Evolutionary conservation across 2,113 vertebrate species (phyloP).

Genomic region (Puffinus mauretanicus): DNA sequence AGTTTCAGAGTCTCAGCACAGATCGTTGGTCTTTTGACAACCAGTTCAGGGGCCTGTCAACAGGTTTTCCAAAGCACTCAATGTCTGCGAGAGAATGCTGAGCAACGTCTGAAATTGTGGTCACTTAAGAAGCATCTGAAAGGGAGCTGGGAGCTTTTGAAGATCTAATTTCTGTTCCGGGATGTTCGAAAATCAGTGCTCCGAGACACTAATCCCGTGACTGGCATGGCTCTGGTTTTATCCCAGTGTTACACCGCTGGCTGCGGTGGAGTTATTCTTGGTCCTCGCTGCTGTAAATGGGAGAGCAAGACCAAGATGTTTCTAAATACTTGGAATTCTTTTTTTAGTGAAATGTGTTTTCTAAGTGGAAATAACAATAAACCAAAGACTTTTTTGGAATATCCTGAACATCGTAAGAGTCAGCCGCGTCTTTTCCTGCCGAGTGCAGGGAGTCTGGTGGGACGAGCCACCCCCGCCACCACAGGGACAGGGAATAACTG

Average conservation of each 20-base stretch:
- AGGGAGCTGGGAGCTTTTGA: background rate
- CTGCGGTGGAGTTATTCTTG: background rate
- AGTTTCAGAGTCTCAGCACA: background rate
- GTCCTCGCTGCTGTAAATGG: background rate
- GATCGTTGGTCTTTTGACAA: background rate
- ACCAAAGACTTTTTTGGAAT: background rate
- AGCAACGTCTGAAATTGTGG: rapidly evolving
- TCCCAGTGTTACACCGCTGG: background rate
- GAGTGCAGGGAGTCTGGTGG: background rate
- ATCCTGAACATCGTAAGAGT: background rate
- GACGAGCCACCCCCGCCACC: rapidly evolving
- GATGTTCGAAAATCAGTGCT: background rate
- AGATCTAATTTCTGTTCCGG: background rate
- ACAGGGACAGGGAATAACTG: background rate
- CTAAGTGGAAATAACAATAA: background rate
- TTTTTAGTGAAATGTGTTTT: background rate
- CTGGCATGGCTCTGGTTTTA: background rate
- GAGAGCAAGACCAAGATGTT: background rate
- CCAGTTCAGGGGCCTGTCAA: background rate
- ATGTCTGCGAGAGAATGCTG: background rate
- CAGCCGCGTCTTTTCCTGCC: background rate
- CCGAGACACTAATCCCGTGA: background rate
- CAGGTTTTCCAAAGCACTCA: background rate
- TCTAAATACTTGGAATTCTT: background rate
- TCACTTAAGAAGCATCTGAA: background rate